phyloP scores from a whole-genome alignment of 2,113 vertebrate species.

The Hiodon tergisus region DNA sequence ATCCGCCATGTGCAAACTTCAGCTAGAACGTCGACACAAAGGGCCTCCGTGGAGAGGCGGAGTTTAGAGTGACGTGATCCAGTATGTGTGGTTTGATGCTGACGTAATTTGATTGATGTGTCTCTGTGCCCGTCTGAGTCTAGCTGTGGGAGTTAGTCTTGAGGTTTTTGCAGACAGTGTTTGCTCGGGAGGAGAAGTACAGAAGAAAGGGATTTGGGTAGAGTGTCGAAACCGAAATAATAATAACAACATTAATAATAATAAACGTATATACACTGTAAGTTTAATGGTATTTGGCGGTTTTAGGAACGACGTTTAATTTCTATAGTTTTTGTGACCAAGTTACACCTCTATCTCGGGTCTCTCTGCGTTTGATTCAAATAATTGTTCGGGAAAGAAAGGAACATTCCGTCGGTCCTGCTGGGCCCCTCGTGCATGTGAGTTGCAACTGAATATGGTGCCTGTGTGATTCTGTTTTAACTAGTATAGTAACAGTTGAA shows the following conservation, averaged over 20 bases:
- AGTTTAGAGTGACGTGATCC: slow-evolving; percentile 22
- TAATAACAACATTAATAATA: no score
- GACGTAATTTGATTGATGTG: slow-evolving; percentile 43
- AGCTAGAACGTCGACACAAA: no score
- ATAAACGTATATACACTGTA: no score
- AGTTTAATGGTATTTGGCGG: no score
- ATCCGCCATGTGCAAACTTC: no score
- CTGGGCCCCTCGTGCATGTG: slow-evolving; percentile 38
- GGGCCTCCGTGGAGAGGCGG: not conserved
- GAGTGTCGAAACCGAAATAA: slow-evolving; percentile 18
- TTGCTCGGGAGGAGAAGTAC: not conserved
- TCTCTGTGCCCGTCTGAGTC: slow-evolving; percentile 20
- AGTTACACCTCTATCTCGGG: no score
- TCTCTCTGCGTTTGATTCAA: not conserved
- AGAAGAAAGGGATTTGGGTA: not conserved
- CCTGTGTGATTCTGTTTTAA: no score
- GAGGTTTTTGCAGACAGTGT: slow-evolving; percentile 2
- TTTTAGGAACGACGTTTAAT: no score
- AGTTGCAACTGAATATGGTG: slow-evolving; percentile 5
- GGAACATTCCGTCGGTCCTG: slow-evolving; percentile 34
- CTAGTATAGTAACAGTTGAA: no score
- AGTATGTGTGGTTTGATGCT: slow-evolving; percentile 14
- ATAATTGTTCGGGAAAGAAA: slow-evolving; percentile 29
- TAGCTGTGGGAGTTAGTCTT: not conserved
- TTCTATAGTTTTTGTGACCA: no score